Base-by-base conservation (phyloP, 2,797 vertebrate genomes). In the Crax fasciolata region DNA sequence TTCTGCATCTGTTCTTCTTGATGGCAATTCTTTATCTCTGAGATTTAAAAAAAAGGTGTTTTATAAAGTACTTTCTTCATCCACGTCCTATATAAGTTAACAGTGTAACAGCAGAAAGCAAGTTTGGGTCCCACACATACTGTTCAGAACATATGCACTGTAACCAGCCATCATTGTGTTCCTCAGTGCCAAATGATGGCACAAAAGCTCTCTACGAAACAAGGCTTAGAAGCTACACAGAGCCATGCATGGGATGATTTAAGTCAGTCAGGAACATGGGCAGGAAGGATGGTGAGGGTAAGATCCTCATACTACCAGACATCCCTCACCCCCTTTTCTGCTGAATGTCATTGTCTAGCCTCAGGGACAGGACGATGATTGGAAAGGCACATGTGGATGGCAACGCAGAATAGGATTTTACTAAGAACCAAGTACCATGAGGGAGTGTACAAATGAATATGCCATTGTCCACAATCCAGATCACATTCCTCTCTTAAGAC, bases 241-340 rank as follows among this genome's bases (percentile, higher is more conserved):
- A 43, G 11, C 3, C 28, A 0, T 9, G 13, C 1, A 2, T 35
- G 18, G 3, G 4, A 4, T 62, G 18, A 39, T 11, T 32, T 63
- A 3, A 25, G 17, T 24, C 27, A 46, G 58, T 23, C 1, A 7
- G 23, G 43, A 54, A 66, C 8, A 14, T 43, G 28, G 3, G 4
- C 14, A 71, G 30, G 25, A 10, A 58, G 30, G 18, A 13, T 1
- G 0, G 8, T 6, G 27, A 49, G 15, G 11, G 48, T 28, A 65
- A 65, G 4, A 1, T 61, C 30, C 71, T 16, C 48, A 17, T 44
- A 52, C 35, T 13, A 41, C 6, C 27, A 77, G 35, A 2, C 27
- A 72, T 71, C 4, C 19, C 20, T 5, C 25, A 59, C 10, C 2
- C 2, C 2, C 6, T 3, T 38, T 85, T 84, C 27, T 49, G 21